These are phyloP conservation scores for Dusona sp. DNA, from an alignment of 2,888 invertebrate species.

Conservation along the genomic window DNA sequence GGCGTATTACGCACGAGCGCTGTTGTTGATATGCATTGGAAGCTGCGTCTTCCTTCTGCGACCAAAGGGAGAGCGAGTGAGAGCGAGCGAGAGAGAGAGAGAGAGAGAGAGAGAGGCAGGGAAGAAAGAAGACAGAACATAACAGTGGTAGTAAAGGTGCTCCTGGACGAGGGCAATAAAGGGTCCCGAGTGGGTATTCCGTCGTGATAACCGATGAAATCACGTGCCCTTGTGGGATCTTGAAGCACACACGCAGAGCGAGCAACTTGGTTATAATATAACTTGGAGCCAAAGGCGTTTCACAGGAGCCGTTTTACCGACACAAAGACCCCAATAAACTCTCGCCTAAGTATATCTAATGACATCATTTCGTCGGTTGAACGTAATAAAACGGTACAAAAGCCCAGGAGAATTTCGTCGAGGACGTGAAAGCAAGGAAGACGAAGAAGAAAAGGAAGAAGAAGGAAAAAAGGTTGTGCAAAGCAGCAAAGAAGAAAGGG, in stretches of 20 bases:
- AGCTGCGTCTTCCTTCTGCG: background rate
- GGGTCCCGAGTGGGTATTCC: constrained; percentile 67
- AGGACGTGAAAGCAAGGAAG: constrained; percentile 72
- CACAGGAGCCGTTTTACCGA: constrained; percentile 75
- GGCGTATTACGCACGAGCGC: constrained; percentile 51
- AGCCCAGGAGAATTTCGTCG: constrained; percentile 76
- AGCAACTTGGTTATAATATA: constrained; percentile 42
- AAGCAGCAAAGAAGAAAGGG: constrained; percentile 36
- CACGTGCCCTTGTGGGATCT: constrained; percentile 47
- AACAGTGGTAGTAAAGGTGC: constrained; percentile 68
- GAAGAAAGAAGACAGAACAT: constrained; percentile 1
- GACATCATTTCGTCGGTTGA: constrained; percentile 79
- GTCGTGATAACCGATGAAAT: constrained; percentile 75
- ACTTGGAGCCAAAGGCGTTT: constrained; percentile 68
- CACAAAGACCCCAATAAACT: constrained; percentile 80
- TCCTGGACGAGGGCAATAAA: constrained; percentile 66
- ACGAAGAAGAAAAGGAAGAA: constrained; percentile 23
- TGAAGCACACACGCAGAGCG: constrained; percentile 29
- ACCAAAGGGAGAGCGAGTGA: background rate
- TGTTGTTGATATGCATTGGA: constrained; percentile 15
- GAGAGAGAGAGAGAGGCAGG: constrained; percentile 1
- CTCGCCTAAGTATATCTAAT: constrained; percentile 82
- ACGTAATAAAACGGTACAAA: constrained; percentile 78
- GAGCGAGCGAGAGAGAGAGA: background rate
- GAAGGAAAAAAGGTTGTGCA: constrained; percentile 43